Conservation (phyloP, 2,113 vertebrate species). For the Melanotaenia duboulayi region DNA sequence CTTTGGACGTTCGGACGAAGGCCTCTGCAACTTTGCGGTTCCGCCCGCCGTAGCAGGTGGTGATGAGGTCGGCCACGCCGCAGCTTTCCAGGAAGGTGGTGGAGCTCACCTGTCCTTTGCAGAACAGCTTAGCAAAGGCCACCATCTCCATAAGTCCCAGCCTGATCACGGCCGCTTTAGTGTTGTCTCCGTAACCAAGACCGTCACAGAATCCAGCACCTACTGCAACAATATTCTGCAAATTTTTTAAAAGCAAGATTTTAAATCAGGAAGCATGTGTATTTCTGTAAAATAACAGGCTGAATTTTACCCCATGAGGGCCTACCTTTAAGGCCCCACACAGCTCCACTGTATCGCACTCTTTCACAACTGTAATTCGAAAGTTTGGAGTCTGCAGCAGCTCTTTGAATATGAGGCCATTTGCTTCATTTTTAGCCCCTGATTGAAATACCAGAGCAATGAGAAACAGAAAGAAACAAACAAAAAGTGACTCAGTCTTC, state of each 20-base stretch:
- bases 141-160: constrained; percentile 94
- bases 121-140: constrained; percentile 88
- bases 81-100: constrained; percentile 91
- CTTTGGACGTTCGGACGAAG: constrained; percentile 86
- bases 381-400: constrained; percentile 89
- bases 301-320: not conserved
- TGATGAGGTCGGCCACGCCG: constrained; percentile 89
- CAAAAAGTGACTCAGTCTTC: not conserved
- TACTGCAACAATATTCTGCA: constrained; percentile 88
- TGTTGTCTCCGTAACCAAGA: constrained; percentile 86
- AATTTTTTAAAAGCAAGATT: no score
- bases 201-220: constrained; percentile 91
- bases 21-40: constrained; percentile 89
- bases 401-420: constrained; percentile 87
- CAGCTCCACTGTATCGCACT: constrained; percentile 87
- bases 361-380: constrained; percentile 85
- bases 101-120: constrained; percentile 75
- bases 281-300: no score
- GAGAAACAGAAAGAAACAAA: not conserved
- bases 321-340: constrained; percentile 89
- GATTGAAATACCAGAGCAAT: not conserved
- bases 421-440: constrained; percentile 83
- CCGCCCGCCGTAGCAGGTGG: constrained; percentile 90
- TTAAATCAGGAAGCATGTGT: not conserved
- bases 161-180: constrained; percentile 90